A percentile compares a stretch with the other conserved stretches of the same genome.
phyloP scores from a whole-genome alignment of 2,888 invertebrate species.

The Macropis europaea region DNA sequence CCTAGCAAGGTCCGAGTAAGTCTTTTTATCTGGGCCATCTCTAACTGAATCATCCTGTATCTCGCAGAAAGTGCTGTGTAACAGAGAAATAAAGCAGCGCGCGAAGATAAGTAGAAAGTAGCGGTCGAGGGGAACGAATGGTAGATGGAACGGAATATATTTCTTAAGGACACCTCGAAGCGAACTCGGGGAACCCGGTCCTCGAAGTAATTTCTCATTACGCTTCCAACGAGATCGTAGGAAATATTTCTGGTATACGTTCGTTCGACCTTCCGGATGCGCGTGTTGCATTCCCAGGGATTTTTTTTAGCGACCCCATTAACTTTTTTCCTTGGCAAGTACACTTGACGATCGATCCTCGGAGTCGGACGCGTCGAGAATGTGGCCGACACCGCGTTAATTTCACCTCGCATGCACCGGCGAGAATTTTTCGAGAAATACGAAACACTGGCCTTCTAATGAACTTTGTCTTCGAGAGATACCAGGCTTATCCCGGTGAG shows the following conservation, averaged over 20 bases:
- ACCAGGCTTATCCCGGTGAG: constrained; percentile 31
- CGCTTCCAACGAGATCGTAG: constrained; percentile 24
- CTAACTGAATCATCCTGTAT: too few species aligned
- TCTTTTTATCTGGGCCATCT: too few species aligned
- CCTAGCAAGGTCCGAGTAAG: too few species aligned
- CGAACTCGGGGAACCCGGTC: not conserved
- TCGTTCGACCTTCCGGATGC: not conserved
- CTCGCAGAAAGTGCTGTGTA: not conserved
- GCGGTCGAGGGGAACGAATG: not conserved
- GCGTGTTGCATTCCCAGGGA: constrained; percentile 2
- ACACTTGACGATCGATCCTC: constrained; percentile 20
- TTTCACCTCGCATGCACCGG: not conserved
- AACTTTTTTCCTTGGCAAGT: constrained; percentile 15
- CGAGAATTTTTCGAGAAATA: not conserved
- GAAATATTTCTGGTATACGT: constrained; percentile 48
- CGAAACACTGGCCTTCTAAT: not conserved
- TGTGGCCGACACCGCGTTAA: not conserved
- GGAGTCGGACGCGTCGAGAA: constrained; percentile 3
- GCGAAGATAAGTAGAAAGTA: not conserved
- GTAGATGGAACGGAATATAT: constrained; percentile 27
- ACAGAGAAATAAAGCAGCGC: not conserved
- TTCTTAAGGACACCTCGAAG: constrained; percentile 35
- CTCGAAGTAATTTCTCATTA: constrained; percentile 49
- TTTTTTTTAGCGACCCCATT: constrained; percentile 26
- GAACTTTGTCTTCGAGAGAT: constrained; percentile 9